Evolutionary conservation across 2,797 vertebrate species (phyloP).

Genomic region (Eospalax fontanierii): DNA sequence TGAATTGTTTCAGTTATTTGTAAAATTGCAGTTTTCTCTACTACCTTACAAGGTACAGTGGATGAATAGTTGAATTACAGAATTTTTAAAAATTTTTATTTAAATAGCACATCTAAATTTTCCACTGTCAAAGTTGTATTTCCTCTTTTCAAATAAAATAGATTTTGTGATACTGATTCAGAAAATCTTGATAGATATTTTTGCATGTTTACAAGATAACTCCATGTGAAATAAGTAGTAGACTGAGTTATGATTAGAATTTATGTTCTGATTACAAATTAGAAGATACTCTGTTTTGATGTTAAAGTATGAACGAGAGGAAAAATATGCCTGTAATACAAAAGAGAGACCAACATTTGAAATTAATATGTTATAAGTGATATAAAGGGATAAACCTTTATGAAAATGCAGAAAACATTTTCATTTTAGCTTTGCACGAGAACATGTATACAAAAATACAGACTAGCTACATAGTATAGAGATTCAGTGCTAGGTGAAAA

Average conservation of each 20-base stretch:
- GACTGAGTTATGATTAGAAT: conserved; percentile 4
- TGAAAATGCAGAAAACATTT: background rate
- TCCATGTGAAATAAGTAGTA: background rate
- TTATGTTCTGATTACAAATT: background rate
- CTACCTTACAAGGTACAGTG: background rate
- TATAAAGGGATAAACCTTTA: background rate
- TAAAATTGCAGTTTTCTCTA: background rate
- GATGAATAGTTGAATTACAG: background rate
- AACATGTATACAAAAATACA: background rate
- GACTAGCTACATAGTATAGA: background rate
- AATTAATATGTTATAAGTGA: conserved; percentile 2
- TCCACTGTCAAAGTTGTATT: background rate
- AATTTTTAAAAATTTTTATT: background rate
- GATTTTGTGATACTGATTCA: conserved; percentile 44
- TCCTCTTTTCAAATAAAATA: background rate
- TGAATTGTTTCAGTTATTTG: background rate
- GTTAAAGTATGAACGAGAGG: background rate
- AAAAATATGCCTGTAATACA: background rate
- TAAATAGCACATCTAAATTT: background rate
- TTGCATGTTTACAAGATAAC: background rate
- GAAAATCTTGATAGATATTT: conserved; percentile 49
- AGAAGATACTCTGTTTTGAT: background rate
- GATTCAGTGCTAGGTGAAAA: background rate
- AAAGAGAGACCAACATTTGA: background rate
- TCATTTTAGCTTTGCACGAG: background rate